A percentile compares a stretch with the other conserved stretches of the same genome.
Evolutionary conservation across 2,888 invertebrate species (phyloP).

Genomic region (Heliconius charithonia): DNA sequence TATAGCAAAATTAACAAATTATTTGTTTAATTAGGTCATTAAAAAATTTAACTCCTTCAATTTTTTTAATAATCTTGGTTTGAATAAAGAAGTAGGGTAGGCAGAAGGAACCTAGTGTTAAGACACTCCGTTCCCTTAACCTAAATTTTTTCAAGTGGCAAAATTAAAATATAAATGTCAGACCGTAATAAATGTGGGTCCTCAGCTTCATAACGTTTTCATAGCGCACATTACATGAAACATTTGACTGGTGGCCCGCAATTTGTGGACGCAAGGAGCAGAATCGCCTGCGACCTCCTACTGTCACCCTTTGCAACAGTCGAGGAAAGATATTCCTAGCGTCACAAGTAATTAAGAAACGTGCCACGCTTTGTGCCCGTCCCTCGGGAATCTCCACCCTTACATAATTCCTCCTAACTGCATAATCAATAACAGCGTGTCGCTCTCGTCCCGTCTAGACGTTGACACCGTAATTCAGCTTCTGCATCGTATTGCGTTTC

Average conservation of each 20-base stretch:
- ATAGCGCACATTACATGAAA: conserved; percentile 52
- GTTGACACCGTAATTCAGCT: conserved; percentile 58
- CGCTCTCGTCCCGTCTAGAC: conserved; percentile 70
- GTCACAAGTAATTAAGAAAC: conserved; percentile 79
- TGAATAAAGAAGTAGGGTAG: no score
- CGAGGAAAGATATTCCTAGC: conserved; percentile 61
- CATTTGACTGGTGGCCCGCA: conserved; percentile 36
- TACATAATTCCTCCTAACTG: conserved; percentile 78
- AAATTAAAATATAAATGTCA: conserved; percentile 38
- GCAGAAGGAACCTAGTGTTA: no score
- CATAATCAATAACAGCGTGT: conserved; percentile 78
- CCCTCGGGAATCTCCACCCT: conserved; percentile 66
- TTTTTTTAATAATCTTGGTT: no score
- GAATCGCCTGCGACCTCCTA: conserved; percentile 38
- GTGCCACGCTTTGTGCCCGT: conserved; percentile 65
- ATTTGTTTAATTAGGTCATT: no score
- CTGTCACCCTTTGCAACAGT: conserved; percentile 44
- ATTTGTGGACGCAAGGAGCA: conserved; percentile 37
- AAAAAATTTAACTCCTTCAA: no score
- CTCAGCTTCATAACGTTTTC: conserved; percentile 65
- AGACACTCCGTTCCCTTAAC: background rate
- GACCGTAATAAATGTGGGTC: conserved; percentile 62
- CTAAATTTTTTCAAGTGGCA: background rate
- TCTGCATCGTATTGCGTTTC: conserved; percentile 62
- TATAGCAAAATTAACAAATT: conserved; percentile 11